Evolutionary conservation across 2,797 vertebrate genomes (phyloP).

Genomic region (Brachyrhaphis roseni): DNA sequence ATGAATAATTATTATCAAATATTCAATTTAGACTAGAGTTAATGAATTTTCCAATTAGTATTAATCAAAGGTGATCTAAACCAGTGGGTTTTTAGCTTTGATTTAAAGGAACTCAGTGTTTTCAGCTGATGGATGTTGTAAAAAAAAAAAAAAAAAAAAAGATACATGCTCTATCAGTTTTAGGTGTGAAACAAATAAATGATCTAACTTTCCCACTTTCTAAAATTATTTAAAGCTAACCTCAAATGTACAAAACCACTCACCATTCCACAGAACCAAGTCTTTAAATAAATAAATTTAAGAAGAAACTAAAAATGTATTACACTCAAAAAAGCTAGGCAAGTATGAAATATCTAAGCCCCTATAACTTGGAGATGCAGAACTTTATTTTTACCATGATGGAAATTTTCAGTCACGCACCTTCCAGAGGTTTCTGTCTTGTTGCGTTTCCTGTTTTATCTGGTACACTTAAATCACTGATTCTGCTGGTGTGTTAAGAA

Average conservation of each 20-base stretch:
- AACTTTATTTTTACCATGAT: not conserved
- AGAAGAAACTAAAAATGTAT: not conserved
- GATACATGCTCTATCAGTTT: not conserved
- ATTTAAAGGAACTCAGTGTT: no score
- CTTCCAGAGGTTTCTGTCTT: not conserved
- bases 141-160: not conserved
- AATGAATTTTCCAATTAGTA: no score
- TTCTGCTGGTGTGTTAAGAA: not conserved
- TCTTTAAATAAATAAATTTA: not conserved
- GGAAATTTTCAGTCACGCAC: not conserved
- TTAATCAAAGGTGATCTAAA: no score
- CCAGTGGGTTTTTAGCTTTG: no score
- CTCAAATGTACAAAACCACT: not conserved
- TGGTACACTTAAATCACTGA: not conserved
- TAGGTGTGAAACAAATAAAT: not conserved
- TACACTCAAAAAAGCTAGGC: not conserved
- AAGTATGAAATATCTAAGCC: not conserved
- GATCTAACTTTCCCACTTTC: not conserved
- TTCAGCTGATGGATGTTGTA: not conserved
- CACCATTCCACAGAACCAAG: not conserved
- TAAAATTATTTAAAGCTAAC: not conserved
- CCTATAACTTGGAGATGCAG: not conserved
- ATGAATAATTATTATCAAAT: no score
- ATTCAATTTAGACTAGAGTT: no score
- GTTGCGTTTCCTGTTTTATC: not conserved